These are phyloP conservation scores for Drosophila robusta DNA, from an alignment of 2,888 invertebrate genomes.

Conservation along the genomic window DNA sequence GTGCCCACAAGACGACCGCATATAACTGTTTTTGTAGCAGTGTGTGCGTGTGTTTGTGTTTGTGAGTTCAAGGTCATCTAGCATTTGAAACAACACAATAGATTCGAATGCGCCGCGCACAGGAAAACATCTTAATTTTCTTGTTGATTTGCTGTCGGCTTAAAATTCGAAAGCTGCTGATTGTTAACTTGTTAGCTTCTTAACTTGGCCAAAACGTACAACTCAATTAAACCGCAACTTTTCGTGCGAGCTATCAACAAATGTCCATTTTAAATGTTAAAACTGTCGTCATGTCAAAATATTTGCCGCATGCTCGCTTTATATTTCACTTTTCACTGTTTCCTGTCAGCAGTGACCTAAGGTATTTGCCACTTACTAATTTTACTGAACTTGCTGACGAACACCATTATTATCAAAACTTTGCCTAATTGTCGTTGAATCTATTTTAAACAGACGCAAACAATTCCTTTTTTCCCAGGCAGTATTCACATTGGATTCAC, in stretches of 20 bases:
- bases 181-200: background rate
- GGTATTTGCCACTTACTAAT: too few relatives aligned
- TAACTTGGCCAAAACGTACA: constrained; percentile 6
- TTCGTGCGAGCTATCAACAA: too few relatives aligned
- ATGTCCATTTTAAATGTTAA: too few relatives aligned
- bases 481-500: too few relatives aligned
- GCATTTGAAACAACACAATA: constrained; percentile 82
- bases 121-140: constrained; percentile 63
- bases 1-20: constrained; percentile 71
- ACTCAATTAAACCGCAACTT: background rate
- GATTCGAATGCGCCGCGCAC: constrained; percentile 63
- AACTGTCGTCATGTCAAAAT: too few relatives aligned
- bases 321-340: too few relatives aligned
- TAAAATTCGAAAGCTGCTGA: constrained; percentile 20
- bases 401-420: background rate
- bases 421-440: background rate
- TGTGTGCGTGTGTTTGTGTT: constrained; percentile 62
- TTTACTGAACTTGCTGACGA: background rate
- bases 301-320: too few relatives aligned
- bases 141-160: constrained; percentile 24
- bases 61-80: constrained; percentile 84
- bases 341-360: too few relatives aligned
- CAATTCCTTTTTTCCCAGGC: too few relatives aligned
- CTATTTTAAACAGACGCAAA: too few relatives aligned
- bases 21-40: constrained; percentile 48